These are phyloP conservation scores for Caenorhabditis imperialis DNA, from an alignment of 2,888 invertebrate species.

Conservation along the genomic window DNA sequence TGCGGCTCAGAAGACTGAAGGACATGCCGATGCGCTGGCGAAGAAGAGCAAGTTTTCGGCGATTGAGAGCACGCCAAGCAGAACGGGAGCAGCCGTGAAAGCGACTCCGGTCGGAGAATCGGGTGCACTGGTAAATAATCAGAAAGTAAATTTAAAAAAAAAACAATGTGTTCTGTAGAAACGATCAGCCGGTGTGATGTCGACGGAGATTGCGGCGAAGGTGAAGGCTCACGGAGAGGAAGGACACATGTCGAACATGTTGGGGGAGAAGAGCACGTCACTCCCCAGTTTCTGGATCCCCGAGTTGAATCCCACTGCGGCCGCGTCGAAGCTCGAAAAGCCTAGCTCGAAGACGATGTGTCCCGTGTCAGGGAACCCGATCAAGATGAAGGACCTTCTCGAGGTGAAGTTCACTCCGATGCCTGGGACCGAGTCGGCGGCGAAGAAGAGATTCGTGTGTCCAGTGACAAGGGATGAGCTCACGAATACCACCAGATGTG, in stretches of 20 bases:
- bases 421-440: constrained; percentile 86
- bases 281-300: constrained; percentile 82
- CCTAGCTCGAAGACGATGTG: constrained; percentile 87
- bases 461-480: constrained; percentile 96
- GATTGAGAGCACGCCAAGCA: constrained; percentile 53
- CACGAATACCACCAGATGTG: constrained; percentile 93
- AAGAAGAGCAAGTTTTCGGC: constrained; percentile 45
- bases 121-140: constrained; percentile 3
- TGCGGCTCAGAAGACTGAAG: constrained; percentile 49
- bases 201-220: constrained; percentile 60
- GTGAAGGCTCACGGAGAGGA: constrained; percentile 65
- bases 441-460: constrained; percentile 89
- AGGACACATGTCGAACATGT: constrained; percentile 67
- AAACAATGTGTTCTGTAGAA: constrained; percentile 29
- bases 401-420: constrained; percentile 92
- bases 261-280: constrained; percentile 50
- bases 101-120: constrained; percentile 2
- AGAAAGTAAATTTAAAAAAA: not conserved
- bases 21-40: constrained; percentile 24
- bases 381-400: constrained; percentile 93
- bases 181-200: constrained; percentile 49
- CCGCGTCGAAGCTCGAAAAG: constrained; percentile 84
- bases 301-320: constrained; percentile 90
- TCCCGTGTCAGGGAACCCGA: constrained; percentile 88
- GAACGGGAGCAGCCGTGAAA: constrained; percentile 35